Evolutionary conservation across 92 coral and sea anemone genomes (phyloP).

Genomic region (Scolanthus callimorphus): DNA sequence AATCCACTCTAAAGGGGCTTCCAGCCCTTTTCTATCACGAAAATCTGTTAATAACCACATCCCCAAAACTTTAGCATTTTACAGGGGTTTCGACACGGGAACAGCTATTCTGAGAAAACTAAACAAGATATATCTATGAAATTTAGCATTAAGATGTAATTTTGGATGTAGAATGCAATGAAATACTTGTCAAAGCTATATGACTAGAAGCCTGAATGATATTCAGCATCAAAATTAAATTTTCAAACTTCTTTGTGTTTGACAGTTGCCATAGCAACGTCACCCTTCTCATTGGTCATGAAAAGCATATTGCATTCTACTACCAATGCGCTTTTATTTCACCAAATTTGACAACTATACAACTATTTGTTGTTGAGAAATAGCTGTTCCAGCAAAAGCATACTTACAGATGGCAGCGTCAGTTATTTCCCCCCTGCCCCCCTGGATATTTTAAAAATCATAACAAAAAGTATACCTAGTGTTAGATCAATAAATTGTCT

Average conservation of each 20-base stretch:
- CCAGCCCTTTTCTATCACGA: neutral
- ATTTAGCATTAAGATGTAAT: neutral
- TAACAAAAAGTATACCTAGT: neutral
- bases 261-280: slow-evolving; percentile 1
- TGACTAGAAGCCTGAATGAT: neutral
- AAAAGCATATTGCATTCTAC: neutral
- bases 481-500: neutral
- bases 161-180: slow-evolving; percentile 1
- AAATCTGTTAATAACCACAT: neutral
- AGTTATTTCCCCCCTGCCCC: neutral
- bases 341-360: neutral
- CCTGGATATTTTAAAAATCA: neutral
- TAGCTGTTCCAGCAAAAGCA: neutral
- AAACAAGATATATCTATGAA: neutral
- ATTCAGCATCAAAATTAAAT: neutral
- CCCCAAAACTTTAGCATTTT: neutral
- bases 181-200: neutral
- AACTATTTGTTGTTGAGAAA: neutral
- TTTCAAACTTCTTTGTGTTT: neutral
- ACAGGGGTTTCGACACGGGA: neutral
- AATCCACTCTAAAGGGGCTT: neutral
- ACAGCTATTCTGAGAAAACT: neutral
- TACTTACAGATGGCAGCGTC: neutral
- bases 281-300: neutral
- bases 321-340: neutral